Percentiles rank a stretch among this genome's conserved stretches.
Conservation (phyloP, 2,888 invertebrate genomes). For the Rhingia rostrata region DNA sequence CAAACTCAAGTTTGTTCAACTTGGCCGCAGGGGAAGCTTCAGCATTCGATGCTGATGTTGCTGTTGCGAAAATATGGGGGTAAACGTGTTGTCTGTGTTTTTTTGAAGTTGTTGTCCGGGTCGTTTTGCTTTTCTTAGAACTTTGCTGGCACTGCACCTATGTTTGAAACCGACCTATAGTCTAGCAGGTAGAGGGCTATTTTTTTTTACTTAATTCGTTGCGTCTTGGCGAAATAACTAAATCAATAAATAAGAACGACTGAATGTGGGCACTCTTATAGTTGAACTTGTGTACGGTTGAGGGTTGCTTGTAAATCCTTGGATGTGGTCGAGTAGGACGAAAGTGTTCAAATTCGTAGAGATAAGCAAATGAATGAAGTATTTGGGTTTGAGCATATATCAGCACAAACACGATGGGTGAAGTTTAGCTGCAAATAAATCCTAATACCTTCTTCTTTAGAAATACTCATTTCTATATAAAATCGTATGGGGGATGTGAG, state of each 20-base stretch:
- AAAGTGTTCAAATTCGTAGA: slow-evolving; percentile 25
- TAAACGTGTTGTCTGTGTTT: slow-evolving; percentile 33
- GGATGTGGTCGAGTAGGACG: slow-evolving; percentile 20
- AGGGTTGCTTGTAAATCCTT: neutral
- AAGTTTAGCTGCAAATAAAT: too few species aligned
- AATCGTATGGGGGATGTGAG: too few species aligned
- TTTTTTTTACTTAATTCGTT: slow-evolving; percentile 8
- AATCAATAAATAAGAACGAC: slow-evolving; percentile 17
- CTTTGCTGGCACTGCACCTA: slow-evolving; percentile 42
- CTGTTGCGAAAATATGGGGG: slow-evolving; percentile 29
- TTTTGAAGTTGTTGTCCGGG: slow-evolving; percentile 54
- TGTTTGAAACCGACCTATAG: neutral
- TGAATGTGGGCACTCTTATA: slow-evolving; percentile 14
- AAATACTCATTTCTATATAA: too few species aligned
- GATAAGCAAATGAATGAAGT: slow-evolving; percentile 14
- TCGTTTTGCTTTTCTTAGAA: slow-evolving; percentile 20
- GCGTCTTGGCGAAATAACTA: slow-evolving; percentile 16
- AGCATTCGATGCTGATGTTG: slow-evolving; percentile 44
- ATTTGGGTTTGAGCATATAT: too few species aligned
- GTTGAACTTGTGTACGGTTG: slow-evolving; percentile 28
- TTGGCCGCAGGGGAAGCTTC: slow-evolving; percentile 54
- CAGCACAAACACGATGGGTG: too few species aligned
- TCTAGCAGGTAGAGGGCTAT: neutral
- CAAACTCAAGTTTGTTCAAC: slow-evolving; percentile 49
- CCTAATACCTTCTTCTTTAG: too few species aligned